phyloP scores from a whole-genome alignment of 1,140 invertebrate genomes.

The Sminthurinus signatus region DNA sequence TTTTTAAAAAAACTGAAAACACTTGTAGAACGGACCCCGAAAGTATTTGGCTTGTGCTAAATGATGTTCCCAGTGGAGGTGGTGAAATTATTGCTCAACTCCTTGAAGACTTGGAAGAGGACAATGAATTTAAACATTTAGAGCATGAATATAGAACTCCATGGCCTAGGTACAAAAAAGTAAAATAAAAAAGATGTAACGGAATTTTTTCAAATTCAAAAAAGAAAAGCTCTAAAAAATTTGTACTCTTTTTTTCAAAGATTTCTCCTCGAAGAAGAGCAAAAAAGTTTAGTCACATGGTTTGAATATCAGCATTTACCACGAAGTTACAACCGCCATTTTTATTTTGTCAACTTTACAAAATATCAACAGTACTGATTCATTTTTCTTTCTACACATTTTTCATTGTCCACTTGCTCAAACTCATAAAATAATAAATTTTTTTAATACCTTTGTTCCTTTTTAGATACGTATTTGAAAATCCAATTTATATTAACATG shows the following conservation, averaged over 20 bases:
- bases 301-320: slow-evolving; percentile 45
- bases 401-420: background rate
- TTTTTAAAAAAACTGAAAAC: background rate
- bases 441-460: no score
- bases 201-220: slow-evolving; percentile 5
- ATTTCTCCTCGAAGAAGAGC: slow-evolving; percentile 42
- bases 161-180: slow-evolving; percentile 44
- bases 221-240: background rate
- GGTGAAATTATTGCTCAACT: slow-evolving; percentile 60
- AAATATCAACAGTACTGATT: slow-evolving; percentile 38
- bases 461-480: slow-evolving; percentile 30
- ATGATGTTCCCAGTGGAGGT: slow-evolving; percentile 58
- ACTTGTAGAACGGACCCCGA: slow-evolving; percentile 23
- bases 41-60: slow-evolving; percentile 53
- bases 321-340: slow-evolving; percentile 51
- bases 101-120: slow-evolving; percentile 55
- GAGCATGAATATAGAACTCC: slow-evolving; percentile 44
- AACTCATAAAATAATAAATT: no score
- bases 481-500: slow-evolving; percentile 59
- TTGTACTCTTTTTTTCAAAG: no score
- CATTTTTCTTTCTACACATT: no score
- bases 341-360: slow-evolving; percentile 61
- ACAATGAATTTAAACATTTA: slow-evolving; percentile 56
- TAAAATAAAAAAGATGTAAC: background rate
- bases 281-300: slow-evolving; percentile 44